These are phyloP conservation scores for Pygmarrhopalites habei DNA, from an alignment of 1,140 invertebrate genomes.

Conservation along the genomic window DNA sequence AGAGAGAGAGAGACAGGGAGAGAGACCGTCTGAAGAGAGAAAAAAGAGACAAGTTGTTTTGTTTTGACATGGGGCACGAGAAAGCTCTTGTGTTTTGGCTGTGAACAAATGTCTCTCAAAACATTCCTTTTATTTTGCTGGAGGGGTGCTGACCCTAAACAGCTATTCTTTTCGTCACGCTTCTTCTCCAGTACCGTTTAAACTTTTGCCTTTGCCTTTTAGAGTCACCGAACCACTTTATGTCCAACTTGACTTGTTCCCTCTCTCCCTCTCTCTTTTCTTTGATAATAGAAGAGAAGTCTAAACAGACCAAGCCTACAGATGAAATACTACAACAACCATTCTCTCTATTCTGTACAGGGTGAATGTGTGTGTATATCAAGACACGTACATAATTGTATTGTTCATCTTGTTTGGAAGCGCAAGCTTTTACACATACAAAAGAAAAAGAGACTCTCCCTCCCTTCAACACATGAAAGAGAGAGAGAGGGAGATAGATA, in stretches of 20 bases:
- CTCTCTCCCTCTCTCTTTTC: background rate
- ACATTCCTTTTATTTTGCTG: conserved; percentile 10
- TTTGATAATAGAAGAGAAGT: background rate
- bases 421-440: no score
- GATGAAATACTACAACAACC: background rate
- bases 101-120: conserved; percentile 17
- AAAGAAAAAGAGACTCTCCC: no score
- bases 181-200: conserved; percentile 23
- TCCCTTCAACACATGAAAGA: no score
- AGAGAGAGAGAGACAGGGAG: no score
- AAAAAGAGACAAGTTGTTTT: conserved; percentile 27
- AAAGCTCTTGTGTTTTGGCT: conserved; percentile 28
- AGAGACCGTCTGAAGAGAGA: no score
- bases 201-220: conserved; percentile 4
- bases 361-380: no score
- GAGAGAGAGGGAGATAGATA: no score
- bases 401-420: no score
- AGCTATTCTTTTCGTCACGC: conserved; percentile 34
- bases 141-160: background rate
- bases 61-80: conserved; percentile 41
- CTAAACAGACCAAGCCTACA: background rate
- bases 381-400: no score
- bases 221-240: conserved; percentile 4
- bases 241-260: background rate
- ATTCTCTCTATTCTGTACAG: background rate